These are phyloP conservation scores for Pheucticus melanocephalus DNA, from an alignment of 2,113 vertebrate genomes.

Conservation along the genomic window DNA sequence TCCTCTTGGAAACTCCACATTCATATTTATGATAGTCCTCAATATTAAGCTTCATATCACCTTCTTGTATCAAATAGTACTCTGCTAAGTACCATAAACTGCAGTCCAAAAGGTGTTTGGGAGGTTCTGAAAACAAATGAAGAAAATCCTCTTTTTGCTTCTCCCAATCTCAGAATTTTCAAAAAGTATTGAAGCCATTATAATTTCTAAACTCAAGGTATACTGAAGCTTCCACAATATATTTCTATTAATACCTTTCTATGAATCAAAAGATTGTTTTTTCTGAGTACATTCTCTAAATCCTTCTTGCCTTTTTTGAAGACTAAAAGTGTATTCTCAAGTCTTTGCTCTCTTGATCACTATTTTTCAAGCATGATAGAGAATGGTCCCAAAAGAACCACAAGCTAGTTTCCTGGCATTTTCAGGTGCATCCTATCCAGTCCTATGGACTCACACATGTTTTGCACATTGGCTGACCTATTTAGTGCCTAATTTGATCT, in stretches of 20 bases:
- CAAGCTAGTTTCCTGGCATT: background rate
- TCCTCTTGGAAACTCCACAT: background rate
- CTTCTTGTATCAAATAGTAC: background rate
- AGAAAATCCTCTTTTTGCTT: background rate
- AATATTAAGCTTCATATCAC: background rate
- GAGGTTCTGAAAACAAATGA: background rate
- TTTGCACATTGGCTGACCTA: background rate
- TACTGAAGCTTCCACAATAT: background rate
- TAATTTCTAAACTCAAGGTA: background rate
- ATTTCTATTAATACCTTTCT: background rate
- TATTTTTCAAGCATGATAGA: background rate
- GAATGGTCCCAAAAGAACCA: background rate
- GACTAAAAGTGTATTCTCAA: background rate
- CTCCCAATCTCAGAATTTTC: background rate
- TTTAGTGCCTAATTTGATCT: background rate
- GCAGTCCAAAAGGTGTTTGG: background rate
- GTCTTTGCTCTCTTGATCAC: background rate
- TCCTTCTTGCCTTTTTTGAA: background rate
- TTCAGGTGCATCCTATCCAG: background rate
- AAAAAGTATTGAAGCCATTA: background rate
- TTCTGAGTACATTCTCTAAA: background rate
- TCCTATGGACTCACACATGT: background rate
- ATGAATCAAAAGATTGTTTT: background rate
- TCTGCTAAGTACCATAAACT: background rate
- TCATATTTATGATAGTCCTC: background rate